Percentiles rank a stretch among this genome's conserved stretches.
These are phyloP conservation scores for Encarsia formosa DNA, from an alignment of 2,888 invertebrate genomes.

Conservation along the genomic window DNA sequence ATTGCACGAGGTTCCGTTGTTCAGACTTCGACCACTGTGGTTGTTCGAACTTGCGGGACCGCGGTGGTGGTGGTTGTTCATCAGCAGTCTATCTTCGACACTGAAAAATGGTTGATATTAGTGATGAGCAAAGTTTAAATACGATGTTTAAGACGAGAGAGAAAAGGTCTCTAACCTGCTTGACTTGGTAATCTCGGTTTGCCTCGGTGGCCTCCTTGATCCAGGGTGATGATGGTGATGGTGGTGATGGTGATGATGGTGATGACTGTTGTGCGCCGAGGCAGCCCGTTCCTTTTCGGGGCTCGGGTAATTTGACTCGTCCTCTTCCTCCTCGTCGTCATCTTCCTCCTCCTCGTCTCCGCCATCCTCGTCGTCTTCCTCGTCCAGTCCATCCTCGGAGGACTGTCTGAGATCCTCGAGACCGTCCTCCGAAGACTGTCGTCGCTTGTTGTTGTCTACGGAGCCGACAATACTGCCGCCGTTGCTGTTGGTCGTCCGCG, in stretches of 20 bases:
- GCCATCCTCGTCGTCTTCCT: conserved; percentile 26
- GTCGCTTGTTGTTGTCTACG: conserved; percentile 27
- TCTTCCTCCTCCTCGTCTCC: conserved; percentile 16
- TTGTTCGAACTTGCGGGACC: background rate
- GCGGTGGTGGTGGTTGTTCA: conserved; percentile 32
- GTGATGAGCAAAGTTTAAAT: no score
- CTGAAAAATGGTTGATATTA: conserved; percentile 30
- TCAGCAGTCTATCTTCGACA: conserved; percentile 42
- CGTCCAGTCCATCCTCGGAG: conserved; percentile 40
- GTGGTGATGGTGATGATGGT: conserved; percentile 18
- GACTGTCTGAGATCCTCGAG: conserved; percentile 70
- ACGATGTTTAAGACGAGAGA: no score
- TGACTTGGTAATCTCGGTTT: conserved; percentile 43
- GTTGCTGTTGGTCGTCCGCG: conserved; percentile 48
- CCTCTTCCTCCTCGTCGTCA: conserved; percentile 23
- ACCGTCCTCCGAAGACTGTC: conserved; percentile 59
- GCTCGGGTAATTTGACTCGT: conserved; percentile 25
- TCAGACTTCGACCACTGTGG: background rate
- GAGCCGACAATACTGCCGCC: conserved; percentile 4
- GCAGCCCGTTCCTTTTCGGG: conserved; percentile 33
- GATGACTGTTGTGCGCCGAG: conserved; percentile 30
- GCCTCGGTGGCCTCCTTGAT: conserved; percentile 36
- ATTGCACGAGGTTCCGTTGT: background rate
- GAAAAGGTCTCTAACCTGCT: no score
- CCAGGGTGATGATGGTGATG: conserved; percentile 38